Conservation (phyloP, 2,888 invertebrate genomes). For the Onchidella celtica region DNA sequence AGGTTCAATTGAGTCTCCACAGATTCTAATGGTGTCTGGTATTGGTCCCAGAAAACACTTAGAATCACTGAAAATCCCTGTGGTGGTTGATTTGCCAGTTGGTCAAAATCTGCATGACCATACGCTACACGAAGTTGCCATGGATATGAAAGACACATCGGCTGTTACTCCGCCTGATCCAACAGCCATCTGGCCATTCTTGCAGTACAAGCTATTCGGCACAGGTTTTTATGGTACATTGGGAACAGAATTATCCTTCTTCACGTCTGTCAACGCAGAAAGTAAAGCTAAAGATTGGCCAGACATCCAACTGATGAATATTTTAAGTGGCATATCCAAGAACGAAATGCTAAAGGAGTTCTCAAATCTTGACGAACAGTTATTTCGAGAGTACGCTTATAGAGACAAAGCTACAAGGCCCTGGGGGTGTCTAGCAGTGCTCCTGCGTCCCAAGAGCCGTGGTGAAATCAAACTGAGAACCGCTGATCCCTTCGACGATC, state of each 20-base stretch:
- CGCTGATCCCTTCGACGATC: conserved; percentile 88
- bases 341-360: background rate
- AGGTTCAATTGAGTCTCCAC: conserved; percentile 32
- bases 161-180: background rate
- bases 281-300: conserved; percentile 22
- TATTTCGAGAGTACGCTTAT: background rate
- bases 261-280: background rate
- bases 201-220: conserved; percentile 2
- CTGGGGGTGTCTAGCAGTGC: conserved; percentile 44
- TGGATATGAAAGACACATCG: background rate
- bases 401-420: conserved; percentile 65
- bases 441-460: conserved; percentile 84
- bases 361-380: background rate
- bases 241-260: background rate
- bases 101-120: conserved; percentile 34
- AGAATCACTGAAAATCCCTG: conserved; percentile 6
- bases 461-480: conserved; percentile 89
- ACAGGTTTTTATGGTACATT: background rate
- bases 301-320: conserved; percentile 15
- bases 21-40: conserved; percentile 44
- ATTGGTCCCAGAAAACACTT: conserved; percentile 40
- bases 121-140: background rate
- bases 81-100: conserved; percentile 12
- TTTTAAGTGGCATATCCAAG: background rate
- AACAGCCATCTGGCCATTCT: background rate